Conservation (phyloP, 2,113 vertebrate species). For the Myotis lucifugus region DNA sequence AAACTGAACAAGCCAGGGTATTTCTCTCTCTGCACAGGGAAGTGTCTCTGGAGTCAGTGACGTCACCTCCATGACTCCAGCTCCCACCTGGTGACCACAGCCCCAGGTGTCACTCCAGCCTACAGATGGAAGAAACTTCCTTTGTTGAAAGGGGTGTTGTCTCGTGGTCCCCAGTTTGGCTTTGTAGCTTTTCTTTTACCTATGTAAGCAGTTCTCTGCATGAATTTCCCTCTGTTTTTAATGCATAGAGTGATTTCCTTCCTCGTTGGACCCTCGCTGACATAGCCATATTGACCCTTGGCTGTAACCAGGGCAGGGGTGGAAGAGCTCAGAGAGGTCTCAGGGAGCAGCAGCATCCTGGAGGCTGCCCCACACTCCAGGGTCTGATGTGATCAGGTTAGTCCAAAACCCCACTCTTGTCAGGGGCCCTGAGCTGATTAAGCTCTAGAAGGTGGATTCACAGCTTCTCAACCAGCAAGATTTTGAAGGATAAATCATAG, state of each 20-base stretch:
- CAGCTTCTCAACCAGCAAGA: not conserved
- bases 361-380: not conserved
- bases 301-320: not conserved
- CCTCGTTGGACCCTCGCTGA: not conserved
- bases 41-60: not conserved
- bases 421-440: not conserved
- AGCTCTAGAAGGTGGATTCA: not conserved
- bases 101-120: not conserved
- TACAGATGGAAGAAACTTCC: not conserved
- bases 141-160: not conserved
- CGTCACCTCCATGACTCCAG: not conserved
- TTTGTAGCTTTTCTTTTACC: conserved; percentile 5
- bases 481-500: not conserved
- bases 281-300: accelerated
- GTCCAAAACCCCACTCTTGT: not conserved
- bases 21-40: not conserved
- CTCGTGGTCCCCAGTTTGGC: no score
- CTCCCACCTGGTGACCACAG: not conserved
- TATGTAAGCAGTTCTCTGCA: not conserved
- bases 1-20: not conserved
- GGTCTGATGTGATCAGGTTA: not conserved
- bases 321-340: not conserved
- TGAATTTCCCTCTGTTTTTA: not conserved
- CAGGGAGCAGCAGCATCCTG: not conserved
- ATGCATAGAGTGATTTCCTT: not conserved